Evolutionary conservation across 2,113 vertebrate species (phyloP), one percentile per base, ranked within the genome.

Genomic region (Mustela nigripes): DNA sequence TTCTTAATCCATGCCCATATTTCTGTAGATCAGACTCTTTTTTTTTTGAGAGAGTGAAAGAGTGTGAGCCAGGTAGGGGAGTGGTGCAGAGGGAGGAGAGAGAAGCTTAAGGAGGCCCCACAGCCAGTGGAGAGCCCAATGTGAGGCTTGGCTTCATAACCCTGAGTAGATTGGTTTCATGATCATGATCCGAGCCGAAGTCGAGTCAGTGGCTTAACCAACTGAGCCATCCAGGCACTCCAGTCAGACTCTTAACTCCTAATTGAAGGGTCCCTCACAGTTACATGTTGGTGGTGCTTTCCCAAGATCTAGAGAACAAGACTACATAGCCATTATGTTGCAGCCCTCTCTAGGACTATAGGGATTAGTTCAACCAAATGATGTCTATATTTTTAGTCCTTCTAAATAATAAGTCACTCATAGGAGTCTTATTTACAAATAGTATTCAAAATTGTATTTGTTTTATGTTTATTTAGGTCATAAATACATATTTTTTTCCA

Each of bases 221-320:
- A n/a, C 33, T 19, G 33, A 69, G 67, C 16, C 33, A n/a, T 18
- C 33, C 67, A 69, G 67, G 67, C 7, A 4, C 7, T 15, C 16
- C 16, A 21, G 24, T 88, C 84, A 84, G 28, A 86, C 8, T 60
- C 60, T 80, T 65, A 53, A 78, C 22, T 76, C 14, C 89, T 91
- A 15, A 65, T 69, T 31, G 87, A 79, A 84, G 95, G 67, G 73
- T 98, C 85, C 73, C 42, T 87, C 50, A 48, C 36, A 42, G 33
- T 83, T 78, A 26, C 7, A 26, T 90, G 56, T 80, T 82, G 48
- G 42, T 76, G 87, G 69, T 80, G 21, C 74, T 91, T 96, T 90
- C 88, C 87, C 86, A 50, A 11, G 74, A 62, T 92, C 76, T 92
- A 63, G 65, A 82, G 79, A 86, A 86, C 5, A 91, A 86, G 42